Base-by-base conservation (phyloP, 2,888 invertebrate species). In the Vesta saturnalis region DNA sequence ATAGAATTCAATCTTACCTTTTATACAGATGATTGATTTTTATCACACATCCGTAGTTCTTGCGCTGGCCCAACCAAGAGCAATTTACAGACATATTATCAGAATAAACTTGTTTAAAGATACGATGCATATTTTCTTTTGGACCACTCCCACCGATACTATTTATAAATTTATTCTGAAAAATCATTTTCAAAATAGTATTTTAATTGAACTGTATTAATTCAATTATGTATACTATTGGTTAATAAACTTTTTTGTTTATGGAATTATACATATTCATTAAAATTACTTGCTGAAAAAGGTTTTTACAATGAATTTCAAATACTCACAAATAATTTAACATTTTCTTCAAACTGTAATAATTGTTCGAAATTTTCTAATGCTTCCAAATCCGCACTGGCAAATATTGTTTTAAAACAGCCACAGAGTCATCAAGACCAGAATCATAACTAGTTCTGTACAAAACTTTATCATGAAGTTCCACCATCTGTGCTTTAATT, bases 11-110 rank as follows among this genome's bases (percentile, higher is more conserved):
- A 43, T 43, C 43, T 43, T 43, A 43, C 43, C 43, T 43, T 43
- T 43, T 43, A 43, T 43, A 43, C 43, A 43, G n/a, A 43, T 43
- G 43, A 43, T 43, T 43, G 43, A 43, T 43, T 43, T n/a, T 43
- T 43, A 5, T 43, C 43, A n/a, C 43, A 43, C 43, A 43, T 23
- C 23, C 23, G 23, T 23, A 23, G 8, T 23, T 23, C 23, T 23
- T 23, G 23, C 23, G 23, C 8, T 23, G 23, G 4, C 23, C 23
- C 23, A 23, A 23, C 23, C 23, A 23, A 23, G 23, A 23, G 23
- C 23, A 23, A 23, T 23, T 23, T 23, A 23, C 23, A 3, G 23
- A 3, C 23, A 23, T 23, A 5, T 23, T 8, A 23, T 23, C 23
- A 3, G 23, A 23, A 23, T 23, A 23, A 23, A 23, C 23, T 23